These are phyloP conservation scores for Perodicticus potto DNA, from an alignment of 2,797 vertebrate genomes.

Conservation along the genomic window DNA sequence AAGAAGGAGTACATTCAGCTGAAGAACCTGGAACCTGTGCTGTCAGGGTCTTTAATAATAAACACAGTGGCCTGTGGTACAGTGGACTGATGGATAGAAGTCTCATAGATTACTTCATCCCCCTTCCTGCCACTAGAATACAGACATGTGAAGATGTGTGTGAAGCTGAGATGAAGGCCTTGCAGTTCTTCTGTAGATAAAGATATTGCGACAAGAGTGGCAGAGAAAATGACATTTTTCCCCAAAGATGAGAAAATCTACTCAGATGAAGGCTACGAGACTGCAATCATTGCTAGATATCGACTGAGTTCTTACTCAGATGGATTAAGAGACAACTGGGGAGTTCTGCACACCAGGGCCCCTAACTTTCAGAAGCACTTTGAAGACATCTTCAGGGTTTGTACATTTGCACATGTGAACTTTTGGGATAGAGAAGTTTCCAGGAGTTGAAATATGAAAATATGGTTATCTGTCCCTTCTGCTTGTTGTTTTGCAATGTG, in stretches of 20 bases:
- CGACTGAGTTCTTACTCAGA: conserved; percentile 81
- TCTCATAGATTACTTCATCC: conserved; percentile 96
- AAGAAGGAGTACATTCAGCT: conserved; percentile 92
- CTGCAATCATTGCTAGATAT: conserved; percentile 92
- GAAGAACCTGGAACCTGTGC: conserved; percentile 90
- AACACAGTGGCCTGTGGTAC: conserved; percentile 95
- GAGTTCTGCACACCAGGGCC: not conserved
- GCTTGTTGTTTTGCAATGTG: not conserved
- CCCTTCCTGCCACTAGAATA: conserved; percentile 96
- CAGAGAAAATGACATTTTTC: conserved; percentile 92
- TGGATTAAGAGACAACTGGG: accelerated
- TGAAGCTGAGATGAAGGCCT: conserved; percentile 91
- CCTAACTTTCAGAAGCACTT: conserved; percentile 40
- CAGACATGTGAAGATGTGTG: conserved; percentile 92
- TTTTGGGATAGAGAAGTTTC: not conserved
- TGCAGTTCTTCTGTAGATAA: conserved; percentile 65
- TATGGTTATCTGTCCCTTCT: not conserved
- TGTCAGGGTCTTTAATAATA: conserved; percentile 95
- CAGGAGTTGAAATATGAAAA: not conserved
- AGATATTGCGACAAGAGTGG: conserved; percentile 88
- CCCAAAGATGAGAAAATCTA: conserved; percentile 93
- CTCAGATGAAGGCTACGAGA: conserved; percentile 96
- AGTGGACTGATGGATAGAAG: conserved; percentile 94
- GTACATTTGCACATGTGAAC: conserved; percentile 80
- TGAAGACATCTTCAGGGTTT: conserved; percentile 48